phyloP scores from a whole-genome alignment of 2,888 invertebrate genomes.

The Horisme vitalbata region DNA sequence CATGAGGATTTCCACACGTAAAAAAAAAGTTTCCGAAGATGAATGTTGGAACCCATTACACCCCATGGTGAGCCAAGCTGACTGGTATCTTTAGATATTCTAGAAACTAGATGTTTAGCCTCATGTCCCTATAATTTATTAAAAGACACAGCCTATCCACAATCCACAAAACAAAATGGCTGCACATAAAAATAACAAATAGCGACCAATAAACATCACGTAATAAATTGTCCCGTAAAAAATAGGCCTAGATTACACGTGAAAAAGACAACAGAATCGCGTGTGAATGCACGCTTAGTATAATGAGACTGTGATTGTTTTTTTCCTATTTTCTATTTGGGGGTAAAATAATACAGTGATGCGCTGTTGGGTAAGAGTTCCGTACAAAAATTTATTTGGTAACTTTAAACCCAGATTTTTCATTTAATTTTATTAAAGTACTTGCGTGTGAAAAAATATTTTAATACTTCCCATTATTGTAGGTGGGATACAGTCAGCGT shows the following conservation, averaged over 20 bases:
- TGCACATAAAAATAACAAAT: constrained; percentile 37
- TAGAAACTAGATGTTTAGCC: no score
- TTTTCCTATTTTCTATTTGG: constrained; percentile 46
- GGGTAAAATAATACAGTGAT: constrained; percentile 33
- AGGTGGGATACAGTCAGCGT: no score
- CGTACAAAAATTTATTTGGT: constrained; percentile 17
- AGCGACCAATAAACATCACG: constrained; percentile 36
- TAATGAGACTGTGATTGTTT: constrained; percentile 67
- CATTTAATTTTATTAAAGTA: no score
- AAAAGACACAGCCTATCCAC: background rate
- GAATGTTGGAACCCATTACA: no score
- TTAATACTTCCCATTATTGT: no score
- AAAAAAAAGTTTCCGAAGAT: no score
- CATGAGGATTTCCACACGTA: no score
- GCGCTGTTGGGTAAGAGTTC: constrained; percentile 14
- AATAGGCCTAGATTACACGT: constrained; percentile 34
- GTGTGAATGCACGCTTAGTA: constrained; percentile 58
- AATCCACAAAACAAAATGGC: constrained; percentile 8
- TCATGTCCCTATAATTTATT: no score
- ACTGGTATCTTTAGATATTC: no score
- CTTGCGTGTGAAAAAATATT: no score
- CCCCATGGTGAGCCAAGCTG: no score
- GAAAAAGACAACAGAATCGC: constrained; percentile 48
- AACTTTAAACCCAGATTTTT: no score
- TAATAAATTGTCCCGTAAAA: constrained; percentile 37